Conservation (phyloP, 2,113 vertebrate species). For the western clawed frog (Xenopus tropicalis) region DNA sequence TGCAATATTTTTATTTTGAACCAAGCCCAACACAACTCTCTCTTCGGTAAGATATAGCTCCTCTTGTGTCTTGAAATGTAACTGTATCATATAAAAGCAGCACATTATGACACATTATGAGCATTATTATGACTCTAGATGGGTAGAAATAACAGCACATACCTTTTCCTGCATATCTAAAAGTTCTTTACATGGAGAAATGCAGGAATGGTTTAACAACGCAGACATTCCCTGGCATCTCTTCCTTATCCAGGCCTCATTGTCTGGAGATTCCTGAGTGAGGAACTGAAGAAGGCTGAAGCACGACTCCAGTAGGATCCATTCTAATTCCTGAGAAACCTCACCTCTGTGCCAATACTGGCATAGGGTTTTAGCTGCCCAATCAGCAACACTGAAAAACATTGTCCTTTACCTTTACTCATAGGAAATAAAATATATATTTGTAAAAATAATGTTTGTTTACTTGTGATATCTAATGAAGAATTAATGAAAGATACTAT, state of each 20-base stretch:
- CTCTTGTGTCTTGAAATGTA: too few species aligned
- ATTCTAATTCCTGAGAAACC: conserved; percentile 63
- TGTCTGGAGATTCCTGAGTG: conserved; percentile 47
- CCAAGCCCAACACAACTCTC: too few species aligned
- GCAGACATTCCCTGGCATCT: conserved; percentile 50
- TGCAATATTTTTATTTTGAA: too few species aligned
- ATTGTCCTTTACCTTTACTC: not conserved
- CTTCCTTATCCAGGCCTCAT: conserved; percentile 52
- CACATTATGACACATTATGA: too few species aligned
- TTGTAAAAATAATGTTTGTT: not conserved
- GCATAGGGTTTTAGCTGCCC: conserved; percentile 59
- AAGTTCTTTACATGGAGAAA: conserved; percentile 52
- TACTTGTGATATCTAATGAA: too few species aligned
- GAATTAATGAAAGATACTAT: too few species aligned
- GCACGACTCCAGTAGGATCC: conserved; percentile 59
- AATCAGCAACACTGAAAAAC: conserved; percentile 49
- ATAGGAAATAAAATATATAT: not conserved
- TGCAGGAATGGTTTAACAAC: conserved; percentile 51
- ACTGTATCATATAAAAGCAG: too few species aligned
- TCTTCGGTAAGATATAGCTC: too few species aligned
- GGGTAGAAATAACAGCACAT: not conserved
- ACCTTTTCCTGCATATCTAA: conserved; percentile 55
- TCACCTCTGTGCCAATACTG: conserved; percentile 55
- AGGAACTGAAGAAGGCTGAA: conserved; percentile 62
- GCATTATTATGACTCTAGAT: too few species aligned